These are phyloP conservation scores for Xanthia togata DNA, from an alignment of 2,888 invertebrate genomes.

Conservation along the genomic window DNA sequence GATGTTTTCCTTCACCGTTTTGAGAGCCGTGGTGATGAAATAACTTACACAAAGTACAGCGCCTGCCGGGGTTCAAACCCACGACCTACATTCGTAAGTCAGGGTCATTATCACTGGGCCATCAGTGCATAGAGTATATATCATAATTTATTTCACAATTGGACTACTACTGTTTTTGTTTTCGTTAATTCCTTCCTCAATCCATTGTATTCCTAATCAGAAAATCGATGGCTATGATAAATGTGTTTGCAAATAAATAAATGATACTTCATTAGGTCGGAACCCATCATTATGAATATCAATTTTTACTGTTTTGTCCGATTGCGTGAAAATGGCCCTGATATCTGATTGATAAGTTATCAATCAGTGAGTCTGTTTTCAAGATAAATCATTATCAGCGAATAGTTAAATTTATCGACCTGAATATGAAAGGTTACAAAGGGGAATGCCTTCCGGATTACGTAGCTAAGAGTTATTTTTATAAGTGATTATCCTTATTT, in stretches of 20 bases:
- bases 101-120: too few species aligned
- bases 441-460: neutral
- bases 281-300: slow-evolving; percentile 23
- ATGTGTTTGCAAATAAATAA: slow-evolving; percentile 16
- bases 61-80: too few species aligned
- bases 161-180: neutral
- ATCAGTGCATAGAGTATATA: too few species aligned
- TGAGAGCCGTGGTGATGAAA: too few species aligned
- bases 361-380: slow-evolving; percentile 25
- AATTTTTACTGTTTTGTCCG: slow-evolving; percentile 20
- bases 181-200: neutral
- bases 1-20: too few species aligned
- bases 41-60: too few species aligned
- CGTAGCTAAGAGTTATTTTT: neutral
- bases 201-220: slow-evolving; percentile 25
- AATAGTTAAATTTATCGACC: slow-evolving; percentile 20
- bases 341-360: slow-evolving; percentile 42
- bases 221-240: slow-evolving; percentile 43
- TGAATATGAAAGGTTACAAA: neutral
- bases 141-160: neutral
- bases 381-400: slow-evolving; percentile 12
- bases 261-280: slow-evolving; percentile 13
- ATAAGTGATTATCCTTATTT: neutral
- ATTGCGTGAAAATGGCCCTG: slow-evolving; percentile 8
- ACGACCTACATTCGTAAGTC: too few species aligned